Conservation (phyloP, 2,888 invertebrate species). For the Apamea epomidion region DNA sequence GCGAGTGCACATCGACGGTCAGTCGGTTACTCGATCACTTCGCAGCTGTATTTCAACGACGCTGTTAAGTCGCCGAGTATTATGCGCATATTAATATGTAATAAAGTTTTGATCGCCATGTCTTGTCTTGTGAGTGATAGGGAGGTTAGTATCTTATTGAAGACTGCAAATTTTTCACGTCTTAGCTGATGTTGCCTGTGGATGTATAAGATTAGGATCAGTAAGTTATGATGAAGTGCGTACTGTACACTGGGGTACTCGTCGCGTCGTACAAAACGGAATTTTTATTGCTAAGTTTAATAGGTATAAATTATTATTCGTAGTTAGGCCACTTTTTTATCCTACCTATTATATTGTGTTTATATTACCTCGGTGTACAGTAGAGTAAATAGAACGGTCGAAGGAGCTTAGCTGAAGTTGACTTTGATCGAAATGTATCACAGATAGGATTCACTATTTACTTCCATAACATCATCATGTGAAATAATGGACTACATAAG, state of each 20-base stretch:
- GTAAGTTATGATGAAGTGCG: constrained; percentile 70
- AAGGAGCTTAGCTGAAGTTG: constrained; percentile 64
- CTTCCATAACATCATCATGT: constrained; percentile 84
- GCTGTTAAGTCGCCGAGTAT: constrained; percentile 48
- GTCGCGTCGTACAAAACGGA: constrained; percentile 60
- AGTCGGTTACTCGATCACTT: constrained; percentile 1
- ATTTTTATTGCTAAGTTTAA: constrained; percentile 57
- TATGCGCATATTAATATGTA: constrained; percentile 61
- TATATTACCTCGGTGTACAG: constrained; percentile 69
- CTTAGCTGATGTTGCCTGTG: constrained; percentile 84
- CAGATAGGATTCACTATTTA: constrained; percentile 71
- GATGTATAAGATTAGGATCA: constrained; percentile 78
- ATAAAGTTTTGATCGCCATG: constrained; percentile 78
- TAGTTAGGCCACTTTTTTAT: constrained; percentile 61
- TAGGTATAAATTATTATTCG: constrained; percentile 62
- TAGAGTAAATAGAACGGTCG: constrained; percentile 64
- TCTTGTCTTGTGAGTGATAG: constrained; percentile 84
- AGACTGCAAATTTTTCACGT: constrained; percentile 89
- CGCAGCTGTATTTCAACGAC: constrained; percentile 30
- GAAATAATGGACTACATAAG: constrained; percentile 84
- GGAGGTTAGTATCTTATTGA: constrained; percentile 86
- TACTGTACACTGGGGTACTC: constrained; percentile 72
- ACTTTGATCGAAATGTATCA: constrained; percentile 62
- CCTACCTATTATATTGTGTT: constrained; percentile 52
- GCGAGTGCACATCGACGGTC: background rate